These are phyloP conservation scores for Silurus meridionalis DNA, from an alignment of 2,113 vertebrate species.

Conservation along the genomic window DNA sequence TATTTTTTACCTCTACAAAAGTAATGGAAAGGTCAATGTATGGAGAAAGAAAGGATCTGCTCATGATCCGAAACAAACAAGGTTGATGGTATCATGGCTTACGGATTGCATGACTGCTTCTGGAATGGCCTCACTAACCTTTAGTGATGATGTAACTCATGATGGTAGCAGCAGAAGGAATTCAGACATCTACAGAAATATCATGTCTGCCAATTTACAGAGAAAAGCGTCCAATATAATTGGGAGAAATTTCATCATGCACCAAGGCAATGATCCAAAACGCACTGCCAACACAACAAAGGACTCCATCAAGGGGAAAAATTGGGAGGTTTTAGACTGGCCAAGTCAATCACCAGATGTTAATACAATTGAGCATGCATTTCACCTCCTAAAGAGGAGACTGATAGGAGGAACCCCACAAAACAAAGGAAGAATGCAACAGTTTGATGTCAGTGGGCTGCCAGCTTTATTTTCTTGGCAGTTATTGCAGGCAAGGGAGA, in stretches of 20 bases:
- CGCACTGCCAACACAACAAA: not conserved
- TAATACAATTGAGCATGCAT: not conserved
- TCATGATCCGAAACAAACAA: not conserved
- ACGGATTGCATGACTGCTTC: not conserved
- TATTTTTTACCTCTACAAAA: not conserved
- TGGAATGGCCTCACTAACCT: not conserved
- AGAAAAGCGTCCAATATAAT: not conserved
- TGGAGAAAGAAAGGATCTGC: not conserved
- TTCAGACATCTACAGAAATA: not conserved
- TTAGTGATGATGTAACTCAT: not conserved
- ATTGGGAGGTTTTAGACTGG: not conserved
- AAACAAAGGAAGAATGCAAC: not conserved
- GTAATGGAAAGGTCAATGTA: not conserved
- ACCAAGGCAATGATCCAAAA: not conserved
- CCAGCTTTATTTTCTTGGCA: not conserved
- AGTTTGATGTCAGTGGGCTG: not conserved
- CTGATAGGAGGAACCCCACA: not conserved
- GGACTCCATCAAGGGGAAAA: not conserved
- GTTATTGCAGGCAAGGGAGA: not conserved
- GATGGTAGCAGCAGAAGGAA: not conserved
- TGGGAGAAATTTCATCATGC: not conserved
- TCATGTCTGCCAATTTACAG: not conserved
- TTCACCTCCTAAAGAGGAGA: not conserved
- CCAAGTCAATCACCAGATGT: not conserved
- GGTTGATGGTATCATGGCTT: not conserved